Base-by-base conservation (phyloP, 2,113 vertebrate genomes). In the Oryzias javanicus region DNA sequence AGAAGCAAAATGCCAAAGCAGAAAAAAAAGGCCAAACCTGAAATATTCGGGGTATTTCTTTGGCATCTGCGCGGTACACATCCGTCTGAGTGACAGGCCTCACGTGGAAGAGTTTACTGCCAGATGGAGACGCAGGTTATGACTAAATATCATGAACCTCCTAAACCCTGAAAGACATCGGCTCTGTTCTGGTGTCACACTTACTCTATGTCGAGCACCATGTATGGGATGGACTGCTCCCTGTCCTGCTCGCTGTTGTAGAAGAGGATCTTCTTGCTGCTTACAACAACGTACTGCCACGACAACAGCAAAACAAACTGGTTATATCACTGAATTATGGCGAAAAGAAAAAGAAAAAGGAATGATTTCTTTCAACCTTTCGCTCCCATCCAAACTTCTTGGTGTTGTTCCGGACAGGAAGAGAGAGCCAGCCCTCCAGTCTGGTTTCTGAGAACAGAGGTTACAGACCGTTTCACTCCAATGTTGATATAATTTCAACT, bases 261-360 rank as follows among this genome's bases (percentile, higher is more conserved):
- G 91, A 99, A 99, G 51, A 99, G 92, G 75, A 99, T 96, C 92
- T 99, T 99, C 94, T 97, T 99, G 89, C 97, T 99, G 93, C 97
- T 99, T 59, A 99, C 97, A 25, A 99, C 94, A 22, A 98, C 95
- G 52, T 98, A 99, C 97, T 99, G 4, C 16, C 66, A 44, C 4
- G 27, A 72, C 18, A 65, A 14, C 45, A 41, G 27, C 52, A 45
- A 35, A 63, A 0, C 0, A 5, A 1, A 18, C 67, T 2, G 40
- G 60, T 14, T 5, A n/a, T 53, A 5, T 20, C 5, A 7, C 41
- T 24, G 1, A 14, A 20, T 48, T 6, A 20, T 4, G 6, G 7
- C 44, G 3, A 41, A 8, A 1, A 0, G n/a, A 1, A 17, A 4
- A 14, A 24, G n/a, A 6, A 46, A 4, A 40, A 25, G 1, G 5